A percentile compares a stretch with the other conserved stretches of the same genome.
phyloP scores from a whole-genome alignment of 2,113 vertebrate species.

The Sphyrna mokarran region DNA sequence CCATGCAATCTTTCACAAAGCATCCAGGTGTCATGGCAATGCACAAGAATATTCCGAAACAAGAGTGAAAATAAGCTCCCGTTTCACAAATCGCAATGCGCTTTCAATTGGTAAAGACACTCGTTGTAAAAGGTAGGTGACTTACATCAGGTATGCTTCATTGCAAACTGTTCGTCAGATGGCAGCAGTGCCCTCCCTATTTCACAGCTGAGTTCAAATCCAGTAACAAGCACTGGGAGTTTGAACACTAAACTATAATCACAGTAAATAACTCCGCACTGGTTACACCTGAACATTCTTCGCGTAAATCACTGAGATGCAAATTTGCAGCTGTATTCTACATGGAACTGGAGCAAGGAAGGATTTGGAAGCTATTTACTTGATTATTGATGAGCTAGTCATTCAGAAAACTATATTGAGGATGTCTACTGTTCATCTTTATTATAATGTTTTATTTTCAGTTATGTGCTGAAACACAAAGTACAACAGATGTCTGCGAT shows the following conservation, averaged over 20 bases:
- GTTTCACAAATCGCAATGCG: not conserved
- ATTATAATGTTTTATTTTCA: constrained; percentile 4
- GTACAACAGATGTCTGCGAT: constrained; percentile 13
- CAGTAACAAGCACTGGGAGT: constrained; percentile 28
- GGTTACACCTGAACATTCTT: constrained; percentile 6
- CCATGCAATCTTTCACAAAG: not conserved
- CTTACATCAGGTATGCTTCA: not conserved
- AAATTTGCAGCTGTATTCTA: constrained; percentile 17
- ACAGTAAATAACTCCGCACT: not conserved
- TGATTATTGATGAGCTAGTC: constrained; percentile 26
- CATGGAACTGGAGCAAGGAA: not conserved
- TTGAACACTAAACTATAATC: constrained; percentile 8
- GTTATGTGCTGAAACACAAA: not conserved
- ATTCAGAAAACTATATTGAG: constrained; percentile 2
- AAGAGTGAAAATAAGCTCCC: not conserved
- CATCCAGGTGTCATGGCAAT: too few species aligned
- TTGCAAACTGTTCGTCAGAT: not conserved
- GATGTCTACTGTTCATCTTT: constrained; percentile 11
- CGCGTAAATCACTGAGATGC: constrained; percentile 14
- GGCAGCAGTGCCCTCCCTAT: not conserved
- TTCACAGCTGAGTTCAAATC: constrained; percentile 30
- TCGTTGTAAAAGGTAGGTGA: not conserved
- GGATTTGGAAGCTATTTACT: not conserved
- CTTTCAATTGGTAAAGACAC: not conserved
- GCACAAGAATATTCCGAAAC: not conserved